Evolutionary conservation across 2,888 invertebrate species (phyloP).

Genomic region (Apodemia zela): DNA sequence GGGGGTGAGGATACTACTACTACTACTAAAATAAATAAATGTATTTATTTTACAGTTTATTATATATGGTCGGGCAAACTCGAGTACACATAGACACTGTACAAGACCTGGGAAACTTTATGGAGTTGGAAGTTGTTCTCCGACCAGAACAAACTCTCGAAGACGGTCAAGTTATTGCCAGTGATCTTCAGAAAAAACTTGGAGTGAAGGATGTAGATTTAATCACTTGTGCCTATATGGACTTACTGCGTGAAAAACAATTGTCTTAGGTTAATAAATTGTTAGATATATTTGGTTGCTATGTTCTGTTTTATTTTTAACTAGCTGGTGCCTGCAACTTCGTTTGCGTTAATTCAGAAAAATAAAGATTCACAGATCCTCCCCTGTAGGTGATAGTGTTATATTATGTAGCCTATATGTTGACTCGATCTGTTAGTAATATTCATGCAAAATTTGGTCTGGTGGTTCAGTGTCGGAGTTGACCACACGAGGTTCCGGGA

Average conservation of each 20-base stretch:
- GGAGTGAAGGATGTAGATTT: constrained; percentile 82
- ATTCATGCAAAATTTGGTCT: too few species aligned
- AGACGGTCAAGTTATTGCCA: constrained; percentile 86
- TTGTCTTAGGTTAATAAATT: not conserved
- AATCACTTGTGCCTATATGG: constrained; percentile 88
- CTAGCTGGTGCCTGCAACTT: too few species aligned
- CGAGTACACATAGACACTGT: constrained; percentile 94
- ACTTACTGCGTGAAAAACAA: constrained; percentile 74
- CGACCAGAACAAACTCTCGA: constrained; percentile 82
- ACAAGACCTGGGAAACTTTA: constrained; percentile 86
- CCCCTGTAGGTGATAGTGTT: too few species aligned
- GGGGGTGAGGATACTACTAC: too few species aligned
- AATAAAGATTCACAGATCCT: too few species aligned
- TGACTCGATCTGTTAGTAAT: too few species aligned
- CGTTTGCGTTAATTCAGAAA: too few species aligned
- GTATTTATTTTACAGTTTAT: constrained; percentile 64
- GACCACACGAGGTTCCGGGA: too few species aligned
- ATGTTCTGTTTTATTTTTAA: too few species aligned
- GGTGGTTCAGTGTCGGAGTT: too few species aligned
- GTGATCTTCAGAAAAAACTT: constrained; percentile 84
- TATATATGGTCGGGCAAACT: constrained; percentile 91
- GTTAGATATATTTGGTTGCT: too few species aligned
- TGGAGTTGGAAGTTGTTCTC: constrained; percentile 92
- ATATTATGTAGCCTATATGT: too few species aligned
- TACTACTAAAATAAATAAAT: not conserved